Conservation (phyloP, 2,888 invertebrate genomes). For the Cantharis nigra region DNA sequence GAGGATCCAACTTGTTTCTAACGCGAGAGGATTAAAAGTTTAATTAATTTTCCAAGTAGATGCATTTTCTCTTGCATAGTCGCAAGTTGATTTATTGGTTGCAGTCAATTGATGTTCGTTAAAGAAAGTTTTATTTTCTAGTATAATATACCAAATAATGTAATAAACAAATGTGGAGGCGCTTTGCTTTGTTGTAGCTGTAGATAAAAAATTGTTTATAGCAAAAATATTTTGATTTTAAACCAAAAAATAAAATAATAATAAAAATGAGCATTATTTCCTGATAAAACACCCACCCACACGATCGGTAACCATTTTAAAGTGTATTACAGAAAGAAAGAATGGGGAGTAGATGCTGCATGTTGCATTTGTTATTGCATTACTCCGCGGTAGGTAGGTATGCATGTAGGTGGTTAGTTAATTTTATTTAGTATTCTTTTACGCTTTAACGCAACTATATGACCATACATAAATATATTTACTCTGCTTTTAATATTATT, state of each 20-base stretch:
- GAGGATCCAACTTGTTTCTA: neutral
- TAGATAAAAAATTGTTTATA: neutral
- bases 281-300: neutral
- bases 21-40: neutral
- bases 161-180: neutral
- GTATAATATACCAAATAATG: neutral
- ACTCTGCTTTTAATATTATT: conserved; percentile 11
- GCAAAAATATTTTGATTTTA: neutral
- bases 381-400: conserved; percentile 27
- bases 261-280: neutral
- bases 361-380: conserved; percentile 27
- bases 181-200: neutral
- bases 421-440: conserved; percentile 31
- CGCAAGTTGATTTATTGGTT: neutral
- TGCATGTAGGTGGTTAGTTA: conserved; percentile 28
- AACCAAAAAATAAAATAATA: neutral
- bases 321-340: neutral
- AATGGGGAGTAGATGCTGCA: conserved; percentile 5
- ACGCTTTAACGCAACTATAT: conserved; percentile 29
- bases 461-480: conserved; percentile 27
- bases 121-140: neutral
- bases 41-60: neutral
- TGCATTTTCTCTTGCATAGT: neutral
- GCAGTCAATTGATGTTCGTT: neutral
- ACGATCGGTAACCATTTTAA: neutral